Conservation (phyloP, 2,113 vertebrate genomes). For the Spheniscus mendiculus region DNA sequence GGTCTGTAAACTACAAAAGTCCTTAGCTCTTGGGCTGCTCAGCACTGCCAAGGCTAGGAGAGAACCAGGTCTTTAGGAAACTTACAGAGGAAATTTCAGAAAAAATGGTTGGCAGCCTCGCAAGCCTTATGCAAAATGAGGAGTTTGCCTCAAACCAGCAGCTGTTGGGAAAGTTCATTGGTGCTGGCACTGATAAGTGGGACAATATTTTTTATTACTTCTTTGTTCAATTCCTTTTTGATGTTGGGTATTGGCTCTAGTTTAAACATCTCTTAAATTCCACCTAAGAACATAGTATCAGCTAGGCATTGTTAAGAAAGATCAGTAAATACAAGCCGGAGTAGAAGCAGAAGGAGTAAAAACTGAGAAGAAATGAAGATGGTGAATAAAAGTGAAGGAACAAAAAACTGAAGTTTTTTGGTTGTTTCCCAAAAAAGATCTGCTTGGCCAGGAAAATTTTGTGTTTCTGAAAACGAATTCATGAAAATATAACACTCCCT, state of each 20-base stretch:
- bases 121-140: neutral
- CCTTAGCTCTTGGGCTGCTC: neutral
- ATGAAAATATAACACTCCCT: neutral
- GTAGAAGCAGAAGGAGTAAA: neutral
- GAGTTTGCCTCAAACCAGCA: neutral
- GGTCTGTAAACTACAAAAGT: neutral
- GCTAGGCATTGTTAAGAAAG: neutral
- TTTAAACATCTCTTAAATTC: neutral
- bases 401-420: neutral
- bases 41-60: neutral
- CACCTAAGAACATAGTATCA: neutral
- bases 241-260: neutral
- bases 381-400: neutral
- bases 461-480: neutral
- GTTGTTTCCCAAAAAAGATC: neutral
- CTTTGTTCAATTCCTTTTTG: neutral
- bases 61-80: neutral
- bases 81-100: accelerated
- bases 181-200: neutral
- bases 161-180: neutral
- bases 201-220: neutral
- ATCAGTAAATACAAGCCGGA: neutral
- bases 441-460: neutral
- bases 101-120: neutral
- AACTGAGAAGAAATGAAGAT: neutral